Conservation (phyloP, 2,113 vertebrate genomes). For the Phoenicopterus ruber region DNA sequence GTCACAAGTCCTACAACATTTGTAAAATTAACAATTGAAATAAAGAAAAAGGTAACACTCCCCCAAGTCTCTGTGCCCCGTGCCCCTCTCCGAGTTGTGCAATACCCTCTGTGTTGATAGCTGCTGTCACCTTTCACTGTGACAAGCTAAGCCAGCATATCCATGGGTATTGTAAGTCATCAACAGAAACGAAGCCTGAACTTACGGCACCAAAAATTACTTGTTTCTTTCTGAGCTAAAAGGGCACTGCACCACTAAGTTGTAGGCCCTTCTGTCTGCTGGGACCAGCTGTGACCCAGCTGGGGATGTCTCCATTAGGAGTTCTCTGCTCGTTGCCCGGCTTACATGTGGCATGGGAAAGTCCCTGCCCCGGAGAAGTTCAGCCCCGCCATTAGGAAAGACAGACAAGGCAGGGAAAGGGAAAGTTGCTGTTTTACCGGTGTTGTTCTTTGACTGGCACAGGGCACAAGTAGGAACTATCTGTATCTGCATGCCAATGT, state of each 20-base stretch:
- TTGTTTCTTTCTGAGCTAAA: background rate
- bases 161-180: background rate
- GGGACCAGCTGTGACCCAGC: background rate
- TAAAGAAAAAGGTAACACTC: background rate
- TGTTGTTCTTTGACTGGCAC: background rate
- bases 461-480: background rate
- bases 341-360: background rate
- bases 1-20: background rate
- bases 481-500: background rate
- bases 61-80: background rate
- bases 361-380: background rate
- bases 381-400: background rate
- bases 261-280: background rate
- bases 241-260: background rate
- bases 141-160: background rate
- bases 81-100: too few species aligned
- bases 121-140: background rate
- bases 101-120: background rate
- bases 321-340: background rate
- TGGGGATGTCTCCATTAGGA: background rate
- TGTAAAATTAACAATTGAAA: background rate
- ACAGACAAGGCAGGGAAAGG: background rate
- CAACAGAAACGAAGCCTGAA: background rate
- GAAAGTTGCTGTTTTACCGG: background rate
- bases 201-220: rapidly evolving